phyloP scores from a whole-genome alignment of 2,113 vertebrate species.

The Chloebia gouldiae region DNA sequence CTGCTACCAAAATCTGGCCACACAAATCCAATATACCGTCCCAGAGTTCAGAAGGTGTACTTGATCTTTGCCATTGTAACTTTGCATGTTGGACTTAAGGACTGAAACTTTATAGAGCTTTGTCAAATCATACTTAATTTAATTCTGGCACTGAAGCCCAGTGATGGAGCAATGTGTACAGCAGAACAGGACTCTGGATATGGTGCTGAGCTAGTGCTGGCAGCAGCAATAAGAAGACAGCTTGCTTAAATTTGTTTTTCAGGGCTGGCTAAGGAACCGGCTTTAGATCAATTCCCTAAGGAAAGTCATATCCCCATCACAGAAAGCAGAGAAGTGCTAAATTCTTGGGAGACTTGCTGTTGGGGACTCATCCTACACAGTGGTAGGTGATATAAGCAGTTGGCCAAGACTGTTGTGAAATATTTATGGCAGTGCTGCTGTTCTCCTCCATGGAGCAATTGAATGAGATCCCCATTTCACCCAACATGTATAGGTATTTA shows the following conservation, averaged over 20 bases:
- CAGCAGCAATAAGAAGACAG: not conserved
- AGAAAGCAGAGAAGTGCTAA: not conserved
- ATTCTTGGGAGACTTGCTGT: not conserved
- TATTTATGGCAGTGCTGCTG: not conserved
- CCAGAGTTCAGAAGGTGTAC: not conserved
- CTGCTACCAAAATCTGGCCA: not conserved
- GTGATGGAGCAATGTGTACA: not conserved
- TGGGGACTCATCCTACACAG: not conserved
- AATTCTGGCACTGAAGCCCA: not conserved
- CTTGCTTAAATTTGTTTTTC: not conserved
- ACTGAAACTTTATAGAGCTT: not conserved
- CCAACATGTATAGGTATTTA: not conserved
- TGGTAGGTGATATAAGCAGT: not conserved
- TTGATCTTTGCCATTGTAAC: not conserved
- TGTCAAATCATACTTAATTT: not conserved
- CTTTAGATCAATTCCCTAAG: not conserved
- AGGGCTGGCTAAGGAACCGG: not conserved
- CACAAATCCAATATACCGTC: rapidly evolving
- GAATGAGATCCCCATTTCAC: not conserved
- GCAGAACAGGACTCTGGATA: not conserved
- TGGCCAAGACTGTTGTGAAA: not conserved
- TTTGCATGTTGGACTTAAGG: not conserved
- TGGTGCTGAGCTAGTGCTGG: not conserved
- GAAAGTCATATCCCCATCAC: not conserved
- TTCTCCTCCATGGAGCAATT: rapidly evolving